Evolutionary conservation across 1,140 invertebrate species (phyloP), one percentile per base, ranked within the genome.

Genomic region (Drosophila parvula): DNA sequence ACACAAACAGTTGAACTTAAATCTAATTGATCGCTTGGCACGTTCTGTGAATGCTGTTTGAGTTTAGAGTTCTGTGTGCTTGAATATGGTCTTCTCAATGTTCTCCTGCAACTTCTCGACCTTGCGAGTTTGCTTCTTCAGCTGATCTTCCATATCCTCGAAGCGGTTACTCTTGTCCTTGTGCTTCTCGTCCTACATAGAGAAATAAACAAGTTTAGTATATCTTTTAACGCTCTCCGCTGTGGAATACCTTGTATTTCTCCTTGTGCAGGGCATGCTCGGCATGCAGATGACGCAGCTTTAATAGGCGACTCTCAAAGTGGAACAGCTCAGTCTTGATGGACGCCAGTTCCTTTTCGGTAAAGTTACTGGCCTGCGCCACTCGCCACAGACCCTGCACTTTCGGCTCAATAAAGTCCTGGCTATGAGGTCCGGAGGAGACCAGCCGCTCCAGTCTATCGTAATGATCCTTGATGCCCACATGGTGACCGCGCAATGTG

Each of bases 351-450:
- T 98, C 97, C 76, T 96, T 94, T 6, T 94, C 92, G 43, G 95
- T 95, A 91, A 98, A 98, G 91, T 97, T 96, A 30, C 95, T 94
- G 69, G 95, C 94, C 12, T 95, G 85, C 2, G 97, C 98, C 47
- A 97, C 93, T 77, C 94, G 94, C 97, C 97, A 99, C 32, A 99
- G 92, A 6, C 95, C 95, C 92, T 97, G 95, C 4, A 98, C 97
- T 93, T 97, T 97, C 0, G 96, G 96, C 86, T 98, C 97, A 18
- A 97, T 94, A 92, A 99, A 98, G 77, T 98, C 97, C 90, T 95
- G 95, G 74, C 95, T 96, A 62, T 95, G 94, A 1, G 96, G 96
- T 18, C 93, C 94, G 88, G 80, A 94, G 11, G 95, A 94, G 16
- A 96, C 94, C 45, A 96, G 91, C 53, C 95, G 94, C 75, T 97